A percentile compares a stretch with the other conserved stretches of the same genome.
These are phyloP conservation scores for Melanogrammus aeglefinus DNA, from an alignment of 2,797 vertebrate genomes.

Conservation along the genomic window DNA sequence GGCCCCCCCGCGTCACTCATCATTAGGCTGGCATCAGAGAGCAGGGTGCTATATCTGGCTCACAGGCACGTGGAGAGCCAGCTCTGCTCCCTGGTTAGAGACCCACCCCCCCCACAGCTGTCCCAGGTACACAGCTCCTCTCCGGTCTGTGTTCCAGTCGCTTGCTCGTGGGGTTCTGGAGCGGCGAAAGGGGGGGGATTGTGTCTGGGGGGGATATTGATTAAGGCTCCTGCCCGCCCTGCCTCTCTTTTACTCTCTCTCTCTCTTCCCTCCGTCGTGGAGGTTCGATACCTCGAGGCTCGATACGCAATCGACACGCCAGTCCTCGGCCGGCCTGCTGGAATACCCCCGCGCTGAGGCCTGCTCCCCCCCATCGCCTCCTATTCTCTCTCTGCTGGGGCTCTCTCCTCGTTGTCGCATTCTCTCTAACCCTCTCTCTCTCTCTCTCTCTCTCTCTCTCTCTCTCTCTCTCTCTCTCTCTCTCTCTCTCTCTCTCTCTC, in stretches of 20 bases:
- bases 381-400: not conserved
- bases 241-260: not conserved
- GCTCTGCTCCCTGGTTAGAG: too few species aligned
- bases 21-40: slow-evolving; percentile 74
- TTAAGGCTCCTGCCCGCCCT: not conserved
- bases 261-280: not conserved
- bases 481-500: slow-evolving; percentile 7
- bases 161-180: too few species aligned
- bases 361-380: not conserved
- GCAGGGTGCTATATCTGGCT: slow-evolving; percentile 58
- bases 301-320: slow-evolving; percentile 64
- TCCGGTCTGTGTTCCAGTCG: too few species aligned
- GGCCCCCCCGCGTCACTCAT: slow-evolving; percentile 67
- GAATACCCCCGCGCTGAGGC: slow-evolving; percentile 62
- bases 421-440: slow-evolving; percentile 30
- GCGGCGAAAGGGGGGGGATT: too few species aligned
- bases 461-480: slow-evolving; percentile 9
- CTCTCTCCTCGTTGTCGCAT: not conserved
- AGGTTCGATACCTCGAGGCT: slow-evolving; percentile 26
- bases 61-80: not conserved
- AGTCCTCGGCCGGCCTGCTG: slow-evolving; percentile 34
- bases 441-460: too few species aligned
- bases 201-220: not conserved
- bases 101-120: too few species aligned
- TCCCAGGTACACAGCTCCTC: too few species aligned